Evolutionary conservation across 2,113 vertebrate genomes (phyloP), one percentile per base, ranked within the genome.

Genomic region (Cyprinus carpio): DNA sequence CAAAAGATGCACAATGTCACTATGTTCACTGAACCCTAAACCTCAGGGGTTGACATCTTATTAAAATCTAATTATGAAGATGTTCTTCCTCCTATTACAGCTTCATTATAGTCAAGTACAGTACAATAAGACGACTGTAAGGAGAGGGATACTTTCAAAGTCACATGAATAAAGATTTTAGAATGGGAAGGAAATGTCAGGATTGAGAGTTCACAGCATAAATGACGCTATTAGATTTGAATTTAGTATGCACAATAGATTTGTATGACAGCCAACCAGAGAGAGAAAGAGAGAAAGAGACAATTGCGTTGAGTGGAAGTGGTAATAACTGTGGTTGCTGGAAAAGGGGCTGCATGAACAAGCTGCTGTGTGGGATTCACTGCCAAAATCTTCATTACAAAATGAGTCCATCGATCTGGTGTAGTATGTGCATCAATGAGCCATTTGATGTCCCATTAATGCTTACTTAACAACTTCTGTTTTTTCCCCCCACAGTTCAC

Each of bases 401-500:
- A 40, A 75, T 1, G 23, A 75, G n/a, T 80, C 82, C 62, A 69
- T 67, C 80, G 80, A 82, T 82, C 80, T 71, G 80, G 27, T 69
- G 46, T 37, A 23, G 43, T 54, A 37, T 54, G 29, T 82, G 80
- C 80, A 54, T 82, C 80, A 82, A 56, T 82, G 64, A 71, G 64
- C 46, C 64, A 29, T 69, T 13, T 81, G 64, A 82, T 69, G 64
- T 56, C 85, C 13, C 40, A 25, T 60, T 72, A 37, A 60, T 69
- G n/a, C 81, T 89, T 51, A 86, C 82, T 77, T 20, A 37, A 78
- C 75, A 82, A 76, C 82, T 88, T 69, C 65, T 83, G 75, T 64
- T 85, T 85, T 46, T 46, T 16, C 20, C 7, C 65, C 56, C 25
- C 72, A 60, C 78, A 81, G 78, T 81, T 71, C 80, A 71, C 16